A percentile compares a stretch with the other conserved stretches of the same genome.
Evolutionary conservation across 1,140 invertebrate species (phyloP).

Genomic region (Galleria mellonella): DNA sequence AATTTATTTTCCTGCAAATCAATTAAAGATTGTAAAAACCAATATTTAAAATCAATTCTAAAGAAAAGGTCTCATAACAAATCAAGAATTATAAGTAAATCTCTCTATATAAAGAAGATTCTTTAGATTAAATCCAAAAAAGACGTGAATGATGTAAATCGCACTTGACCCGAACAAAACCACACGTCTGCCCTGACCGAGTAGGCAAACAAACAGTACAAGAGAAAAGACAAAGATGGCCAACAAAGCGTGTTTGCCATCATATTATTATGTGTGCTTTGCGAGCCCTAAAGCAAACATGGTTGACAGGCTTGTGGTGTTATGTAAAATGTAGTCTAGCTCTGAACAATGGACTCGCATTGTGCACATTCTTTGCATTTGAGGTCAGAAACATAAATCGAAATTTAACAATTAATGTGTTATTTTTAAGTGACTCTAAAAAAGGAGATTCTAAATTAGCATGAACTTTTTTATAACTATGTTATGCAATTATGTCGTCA

Average conservation of each 20-base stretch:
- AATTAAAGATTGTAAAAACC: too few species aligned
- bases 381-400: not conserved
- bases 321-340: not conserved
- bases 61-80: too few species aligned
- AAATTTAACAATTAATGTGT: not conserved
- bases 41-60: too few species aligned
- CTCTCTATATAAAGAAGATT: too few species aligned
- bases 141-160: slow-evolving; percentile 11
- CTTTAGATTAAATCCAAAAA: too few species aligned
- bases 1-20: too few species aligned
- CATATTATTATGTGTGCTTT: slow-evolving; percentile 39
- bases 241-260: slow-evolving; percentile 50
- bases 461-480: too few species aligned
- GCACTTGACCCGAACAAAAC: slow-evolving; percentile 59
- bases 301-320: slow-evolving; percentile 16
- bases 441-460: not conserved
- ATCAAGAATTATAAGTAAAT: too few species aligned
- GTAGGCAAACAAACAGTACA: slow-evolving; percentile 46
- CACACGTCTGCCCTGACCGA: slow-evolving; percentile 65
- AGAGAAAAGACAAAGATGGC: slow-evolving; percentile 43
- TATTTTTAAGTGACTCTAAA: not conserved
- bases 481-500: too few species aligned
- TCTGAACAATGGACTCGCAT: not conserved
- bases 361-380: not conserved
- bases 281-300: slow-evolving; percentile 43